A percentile compares a stretch with the other conserved stretches of the same genome.
Conservation (phyloP, 2,113 vertebrate genomes). For the Parus major region DNA sequence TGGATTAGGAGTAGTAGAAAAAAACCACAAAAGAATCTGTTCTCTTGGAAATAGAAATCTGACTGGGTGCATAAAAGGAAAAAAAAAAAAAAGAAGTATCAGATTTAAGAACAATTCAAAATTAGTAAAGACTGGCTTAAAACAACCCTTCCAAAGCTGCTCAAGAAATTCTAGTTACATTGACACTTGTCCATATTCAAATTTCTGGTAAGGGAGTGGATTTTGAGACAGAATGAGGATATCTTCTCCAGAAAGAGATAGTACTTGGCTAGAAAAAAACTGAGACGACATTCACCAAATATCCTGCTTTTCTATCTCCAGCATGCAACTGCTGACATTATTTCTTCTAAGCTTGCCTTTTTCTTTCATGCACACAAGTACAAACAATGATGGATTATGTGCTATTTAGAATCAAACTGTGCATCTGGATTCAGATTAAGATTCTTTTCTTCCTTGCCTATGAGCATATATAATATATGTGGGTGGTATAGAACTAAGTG, state of each 20-base stretch:
- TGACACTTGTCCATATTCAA: background rate
- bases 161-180: background rate
- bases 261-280: background rate
- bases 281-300: background rate
- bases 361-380: background rate
- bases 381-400: background rate
- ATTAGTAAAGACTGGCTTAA: background rate
- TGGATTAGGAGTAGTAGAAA: background rate
- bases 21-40: background rate
- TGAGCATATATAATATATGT: background rate
- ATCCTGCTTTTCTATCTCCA: background rate
- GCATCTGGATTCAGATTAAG: background rate
- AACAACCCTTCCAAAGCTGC: background rate
- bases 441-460: background rate
- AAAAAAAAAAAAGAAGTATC: no score
- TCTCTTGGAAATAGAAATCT: background rate
- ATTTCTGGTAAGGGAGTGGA: background rate
- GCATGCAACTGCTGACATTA: background rate
- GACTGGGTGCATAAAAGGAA: background rate
- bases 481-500: background rate
- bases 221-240: background rate
- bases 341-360: background rate
- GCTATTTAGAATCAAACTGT: background rate
- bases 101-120: background rate
- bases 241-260: background rate